Evolutionary conservation across 1,140 invertebrate species (phyloP).

Genomic region (Pseudomyrmex pallidus): DNA sequence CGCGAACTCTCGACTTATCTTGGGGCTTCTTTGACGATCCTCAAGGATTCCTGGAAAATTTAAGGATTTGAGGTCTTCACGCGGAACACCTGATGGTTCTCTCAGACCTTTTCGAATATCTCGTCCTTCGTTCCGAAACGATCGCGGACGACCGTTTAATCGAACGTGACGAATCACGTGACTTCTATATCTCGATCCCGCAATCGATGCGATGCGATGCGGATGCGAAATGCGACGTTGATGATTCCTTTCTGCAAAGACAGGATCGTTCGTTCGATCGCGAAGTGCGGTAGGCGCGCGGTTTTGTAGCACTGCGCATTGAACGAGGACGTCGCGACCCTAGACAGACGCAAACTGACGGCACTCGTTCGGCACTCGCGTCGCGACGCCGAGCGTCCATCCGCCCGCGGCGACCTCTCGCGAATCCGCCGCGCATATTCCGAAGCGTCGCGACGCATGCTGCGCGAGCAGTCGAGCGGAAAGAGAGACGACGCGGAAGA

Average conservation of each 20-base stretch:
- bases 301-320: conserved; percentile 24
- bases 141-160: neutral
- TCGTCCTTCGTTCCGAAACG: neutral
- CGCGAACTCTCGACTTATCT: conserved; percentile 29
- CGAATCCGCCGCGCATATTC: conserved; percentile 51
- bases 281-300: conserved; percentile 24
- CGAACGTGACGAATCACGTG: conserved; percentile 2
- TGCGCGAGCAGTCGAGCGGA: conserved; percentile 52
- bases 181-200: neutral
- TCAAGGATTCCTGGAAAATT: conserved; percentile 32
- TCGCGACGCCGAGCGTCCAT: conserved; percentile 72
- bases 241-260: too few species aligned
- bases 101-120: conserved; percentile 7
- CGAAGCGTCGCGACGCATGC: conserved; percentile 48
- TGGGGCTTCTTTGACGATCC: conserved; percentile 16
- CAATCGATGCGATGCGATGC: neutral
- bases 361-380: conserved; percentile 62
- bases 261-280: conserved; percentile 17
- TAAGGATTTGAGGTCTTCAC: conserved; percentile 14
- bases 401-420: conserved; percentile 55
- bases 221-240: too few species aligned
- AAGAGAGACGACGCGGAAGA: conserved; percentile 57
- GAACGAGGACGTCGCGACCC: conserved; percentile 75
- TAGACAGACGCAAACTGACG: conserved; percentile 81
- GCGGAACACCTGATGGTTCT: neutral